These are phyloP conservation scores for Hydractinia echinata DNA, from an alignment of 30 jellyfish, hydroid and myxozoan species.

Conservation along the genomic window DNA sequence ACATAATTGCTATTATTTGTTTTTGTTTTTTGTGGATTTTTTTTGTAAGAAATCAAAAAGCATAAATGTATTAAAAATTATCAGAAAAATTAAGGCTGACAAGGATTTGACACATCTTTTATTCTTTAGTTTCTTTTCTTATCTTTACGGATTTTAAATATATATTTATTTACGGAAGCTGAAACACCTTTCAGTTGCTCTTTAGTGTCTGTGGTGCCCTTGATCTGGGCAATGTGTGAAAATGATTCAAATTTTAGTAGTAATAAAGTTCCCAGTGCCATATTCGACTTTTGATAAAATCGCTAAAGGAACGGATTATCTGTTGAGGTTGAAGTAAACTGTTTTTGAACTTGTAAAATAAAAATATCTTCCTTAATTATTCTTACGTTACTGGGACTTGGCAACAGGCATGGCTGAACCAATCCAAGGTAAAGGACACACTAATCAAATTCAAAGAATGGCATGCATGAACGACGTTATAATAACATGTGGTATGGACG, in stretches of 20 bases:
- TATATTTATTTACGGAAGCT: background rate
- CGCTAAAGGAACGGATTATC: too few species aligned
- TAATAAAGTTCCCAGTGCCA: too few species aligned
- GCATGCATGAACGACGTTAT: conserved; percentile 35
- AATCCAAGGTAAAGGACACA: conserved; percentile 69
- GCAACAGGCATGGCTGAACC: conserved; percentile 61
- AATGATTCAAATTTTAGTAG: too few species aligned
- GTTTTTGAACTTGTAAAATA: too few species aligned
- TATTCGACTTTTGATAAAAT: too few species aligned
- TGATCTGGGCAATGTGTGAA: too few species aligned
- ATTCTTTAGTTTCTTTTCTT: background rate
- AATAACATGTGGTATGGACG: conserved; percentile 93
- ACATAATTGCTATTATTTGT: background rate
- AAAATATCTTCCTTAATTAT: background rate
- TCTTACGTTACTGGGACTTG: conserved; percentile 68
- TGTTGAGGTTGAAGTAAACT: too few species aligned
- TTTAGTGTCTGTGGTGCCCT: too few species aligned
- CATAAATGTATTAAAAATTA: background rate
- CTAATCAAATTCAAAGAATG: conserved; percentile 69
- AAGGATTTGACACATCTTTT: background rate
- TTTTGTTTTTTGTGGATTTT: background rate
- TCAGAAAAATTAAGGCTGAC: background rate
- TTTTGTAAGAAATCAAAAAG: too few species aligned
- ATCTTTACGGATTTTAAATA: background rate
- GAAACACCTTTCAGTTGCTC: too few species aligned